Evolutionary conservation across 2,113 vertebrate species (phyloP).

Genomic region (Labeo rohita): DNA sequence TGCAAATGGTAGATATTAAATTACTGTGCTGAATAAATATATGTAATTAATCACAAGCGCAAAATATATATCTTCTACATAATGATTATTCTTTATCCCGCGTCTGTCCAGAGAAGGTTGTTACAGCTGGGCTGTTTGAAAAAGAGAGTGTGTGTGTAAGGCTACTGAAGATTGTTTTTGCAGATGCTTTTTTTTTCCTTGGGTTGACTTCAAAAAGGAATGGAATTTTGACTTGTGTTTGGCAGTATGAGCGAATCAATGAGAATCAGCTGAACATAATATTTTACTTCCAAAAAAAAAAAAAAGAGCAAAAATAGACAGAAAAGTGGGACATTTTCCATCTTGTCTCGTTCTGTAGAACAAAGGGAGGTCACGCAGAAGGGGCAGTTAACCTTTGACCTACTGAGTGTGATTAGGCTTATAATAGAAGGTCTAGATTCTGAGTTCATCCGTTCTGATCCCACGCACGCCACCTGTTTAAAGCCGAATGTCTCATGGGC

Average conservation of each 20-base stretch:
- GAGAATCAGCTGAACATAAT: conserved; percentile 73
- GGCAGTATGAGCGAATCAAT: conserved; percentile 73
- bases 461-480: conserved; percentile 55
- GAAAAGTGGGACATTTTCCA: conserved; percentile 32
- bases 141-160: conserved; percentile 78
- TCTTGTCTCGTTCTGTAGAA: conserved; percentile 39
- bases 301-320: conserved; percentile 31
- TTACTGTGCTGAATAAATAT: neutral
- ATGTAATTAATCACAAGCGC: neutral
- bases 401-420: conserved; percentile 33
- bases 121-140: conserved; percentile 87
- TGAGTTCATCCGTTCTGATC: conserved; percentile 35
- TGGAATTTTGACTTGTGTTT: conserved; percentile 71
- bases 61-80: neutral
- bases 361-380: conserved; percentile 49
- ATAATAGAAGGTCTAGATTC: conserved; percentile 41
- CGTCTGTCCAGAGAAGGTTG: conserved; percentile 68
- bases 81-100: neutral
- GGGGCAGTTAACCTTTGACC: conserved; percentile 50
- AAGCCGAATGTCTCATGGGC: conserved; percentile 38
- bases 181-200: conserved; percentile 85
- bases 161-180: conserved; percentile 90
- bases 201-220: conserved; percentile 86
- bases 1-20: neutral
- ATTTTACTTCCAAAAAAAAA: conserved; percentile 77